Conservation (phyloP, 1,140 invertebrate genomes). For the Coelopa frigida region DNA sequence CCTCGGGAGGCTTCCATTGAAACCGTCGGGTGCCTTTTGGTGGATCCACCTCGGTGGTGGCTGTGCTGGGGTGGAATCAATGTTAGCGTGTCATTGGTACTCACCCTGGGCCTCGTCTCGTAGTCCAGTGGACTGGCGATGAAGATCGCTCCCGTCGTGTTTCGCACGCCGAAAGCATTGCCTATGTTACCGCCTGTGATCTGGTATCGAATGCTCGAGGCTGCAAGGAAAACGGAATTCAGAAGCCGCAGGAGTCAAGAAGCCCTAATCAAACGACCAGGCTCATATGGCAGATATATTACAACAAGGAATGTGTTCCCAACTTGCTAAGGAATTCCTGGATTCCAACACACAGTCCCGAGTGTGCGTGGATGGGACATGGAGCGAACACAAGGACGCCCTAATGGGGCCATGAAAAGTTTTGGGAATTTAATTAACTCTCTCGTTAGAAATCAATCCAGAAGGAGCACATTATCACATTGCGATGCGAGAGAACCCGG, state of each 20-base stretch:
- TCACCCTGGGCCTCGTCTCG: constrained; percentile 64
- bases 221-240: constrained; percentile 46
- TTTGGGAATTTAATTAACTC: too few species aligned
- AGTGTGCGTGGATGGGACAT: too few species aligned
- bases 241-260: neutral
- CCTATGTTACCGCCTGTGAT: constrained; percentile 70
- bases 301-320: neutral
- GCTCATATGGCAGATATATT: too few species aligned
- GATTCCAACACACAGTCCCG: too few species aligned
- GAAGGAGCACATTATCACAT: too few species aligned
- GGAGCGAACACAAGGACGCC: too few species aligned
- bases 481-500: too few species aligned
- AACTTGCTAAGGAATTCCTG: neutral
- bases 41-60: neutral
- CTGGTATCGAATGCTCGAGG: constrained; percentile 67
- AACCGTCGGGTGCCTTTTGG: too few species aligned
- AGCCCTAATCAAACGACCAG: neutral
- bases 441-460: too few species aligned
- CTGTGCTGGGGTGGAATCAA: neutral
- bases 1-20: too few species aligned
- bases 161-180: constrained; percentile 67
- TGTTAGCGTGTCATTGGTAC: neutral
- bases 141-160: constrained; percentile 66
- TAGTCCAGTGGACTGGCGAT: constrained; percentile 67
- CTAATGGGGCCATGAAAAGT: too few species aligned